Base-by-base conservation (phyloP, 2,888 invertebrate genomes). In the Branchipolynoe longqiensis region DNA sequence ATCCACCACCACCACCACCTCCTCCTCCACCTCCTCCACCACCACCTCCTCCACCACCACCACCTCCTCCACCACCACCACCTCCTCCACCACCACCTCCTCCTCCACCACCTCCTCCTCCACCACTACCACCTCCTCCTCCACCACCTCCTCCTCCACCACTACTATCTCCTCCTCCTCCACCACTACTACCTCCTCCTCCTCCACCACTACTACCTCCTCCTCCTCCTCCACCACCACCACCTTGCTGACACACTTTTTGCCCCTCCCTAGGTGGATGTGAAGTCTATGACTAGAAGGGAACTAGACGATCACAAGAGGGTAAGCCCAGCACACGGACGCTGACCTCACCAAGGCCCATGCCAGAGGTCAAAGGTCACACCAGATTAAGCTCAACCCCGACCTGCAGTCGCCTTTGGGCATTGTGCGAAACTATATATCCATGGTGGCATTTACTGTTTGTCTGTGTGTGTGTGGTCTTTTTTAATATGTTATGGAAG, bases 261-360 rank as follows among this genome's bases (percentile, higher is more conserved):
- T 59, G 40, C 83, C 62, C 69, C 31, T 62, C 41, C 69, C n/a
- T 56, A 93, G 93, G 92, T 92, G 90, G 93, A 94, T 88, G 88
- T 91, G 59, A 93, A 93, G 90, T 89, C 90, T 62, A 88, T 94
- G 88, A 91, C 89, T 88, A 93, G 92, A 89, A 93, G 93, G 90
- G 94, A 94, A 88, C 88, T 93, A 62, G 93, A 93, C 87, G 94
- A 94, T 87, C 93, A 93, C 87, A 91, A 91, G 85, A 88, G 94
- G 94, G 94, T 94, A 93, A 93, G 93, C 89, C 59, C 33, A 38
- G 40, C 73, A 62, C 69, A 3, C 69, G 36, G 36, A 6, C 18
- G 69, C 69, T n/a, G 69, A 69, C 69, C 18, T 18, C 18, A 8
- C 48, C 18, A 12, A 18, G 48, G 48, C 18, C 62, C 62, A 62